Evolutionary conservation across 2,797 vertebrate species (phyloP).

Genomic region (Coracias cyanogaster): DNA sequence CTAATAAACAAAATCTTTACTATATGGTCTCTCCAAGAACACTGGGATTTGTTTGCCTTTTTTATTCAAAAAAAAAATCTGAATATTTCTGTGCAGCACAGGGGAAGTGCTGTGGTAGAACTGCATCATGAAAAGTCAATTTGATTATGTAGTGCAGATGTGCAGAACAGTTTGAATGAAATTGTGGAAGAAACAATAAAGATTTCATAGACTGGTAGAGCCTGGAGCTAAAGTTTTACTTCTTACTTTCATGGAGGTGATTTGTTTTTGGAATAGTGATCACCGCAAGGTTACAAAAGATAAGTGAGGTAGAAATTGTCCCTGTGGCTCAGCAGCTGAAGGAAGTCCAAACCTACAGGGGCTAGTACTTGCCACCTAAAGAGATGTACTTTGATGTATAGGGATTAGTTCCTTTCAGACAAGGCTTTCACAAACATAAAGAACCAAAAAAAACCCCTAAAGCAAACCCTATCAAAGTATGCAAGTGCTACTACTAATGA

Average conservation of each 20-base stretch:
- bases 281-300: neutral
- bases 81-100: neutral
- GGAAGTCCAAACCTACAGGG: neutral
- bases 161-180: neutral
- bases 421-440: neutral
- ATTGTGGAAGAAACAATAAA: neutral
- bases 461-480: neutral
- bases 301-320: neutral
- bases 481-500: neutral
- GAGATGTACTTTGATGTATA: neutral
- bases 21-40: neutral
- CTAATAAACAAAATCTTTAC: slow-evolving; percentile 37
- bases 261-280: neutral
- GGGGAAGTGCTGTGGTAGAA: neutral
- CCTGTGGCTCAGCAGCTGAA: neutral
- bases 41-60: neutral
- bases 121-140: neutral
- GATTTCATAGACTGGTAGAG: neutral
- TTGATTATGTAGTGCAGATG: slow-evolving; percentile 2
- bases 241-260: neutral
- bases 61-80: neutral
- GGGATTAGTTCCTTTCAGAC: neutral
- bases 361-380: neutral
- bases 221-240: slow-evolving; percentile 4
- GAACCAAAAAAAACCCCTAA: neutral